Base-by-base conservation (phyloP, 2,797 vertebrate species). In the Chrysolophus pictus region DNA sequence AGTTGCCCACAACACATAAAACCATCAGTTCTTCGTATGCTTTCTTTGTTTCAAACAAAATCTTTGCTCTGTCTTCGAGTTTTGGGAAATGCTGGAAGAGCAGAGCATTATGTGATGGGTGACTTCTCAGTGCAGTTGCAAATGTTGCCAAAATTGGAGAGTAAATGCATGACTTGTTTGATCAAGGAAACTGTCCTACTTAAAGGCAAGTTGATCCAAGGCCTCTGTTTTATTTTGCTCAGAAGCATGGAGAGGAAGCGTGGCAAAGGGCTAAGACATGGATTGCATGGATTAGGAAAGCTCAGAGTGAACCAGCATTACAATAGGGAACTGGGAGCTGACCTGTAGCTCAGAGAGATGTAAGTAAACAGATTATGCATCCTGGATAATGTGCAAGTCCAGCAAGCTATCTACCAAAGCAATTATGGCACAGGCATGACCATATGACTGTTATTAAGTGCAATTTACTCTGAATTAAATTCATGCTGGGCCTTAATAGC, bases 61-160 rank as follows among this genome's bases (percentile, higher is more conserved):
- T 23, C 35, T 51, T 55, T 21, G 37, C 35, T 29, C 28, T 55
- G 69, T 24, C 21, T 51, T 39, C 49, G 24, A 13, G 21, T 13
- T 71, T 55, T 41, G 28, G 37, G 49, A 55, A 55, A 17, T 31
- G 22, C 35, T 17, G 68, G 29, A 31, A 58, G 62, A 47, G 35
- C 0, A 1, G 55, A 63, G 51, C 35, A 71, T 75, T 33, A 11
- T 15, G 0, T 1, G 46, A 26, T 11, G 70, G 51, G 1, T 49
- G 64, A 26, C 13, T 47, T 55, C 31, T 39, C 18, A 6, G 46
- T 37, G 35, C 60, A 62, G 19, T 67, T 55, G 29, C 39, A 22
- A 42, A 15, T 37, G 17, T 53, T 70, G 37, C 74, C 2, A 0
- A 35, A 53, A 10, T 6, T 47, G 63, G 73, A 64, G 63, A 35